A percentile compares a stretch with the other conserved stretches of the same genome.
phyloP scores from a whole-genome alignment of 1,140 invertebrate genomes.

The Drosophila ogumai region DNA sequence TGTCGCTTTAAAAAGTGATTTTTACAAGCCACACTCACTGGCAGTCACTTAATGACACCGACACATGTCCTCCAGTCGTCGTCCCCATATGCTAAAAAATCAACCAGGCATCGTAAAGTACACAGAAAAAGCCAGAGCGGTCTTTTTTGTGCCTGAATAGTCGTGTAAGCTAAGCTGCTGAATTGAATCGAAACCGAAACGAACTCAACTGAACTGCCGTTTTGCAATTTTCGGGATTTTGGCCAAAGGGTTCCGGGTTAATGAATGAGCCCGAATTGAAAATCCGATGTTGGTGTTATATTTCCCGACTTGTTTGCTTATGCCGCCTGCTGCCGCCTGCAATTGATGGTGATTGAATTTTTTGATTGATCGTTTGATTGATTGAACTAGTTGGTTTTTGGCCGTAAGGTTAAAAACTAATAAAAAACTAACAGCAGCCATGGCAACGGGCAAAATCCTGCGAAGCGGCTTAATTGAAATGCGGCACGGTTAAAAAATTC shows the following conservation, averaged over 20 bases:
- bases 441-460: slow-evolving; percentile 21
- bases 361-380: slow-evolving; percentile 81
- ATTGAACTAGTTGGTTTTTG: slow-evolving; percentile 59
- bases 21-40: slow-evolving; percentile 54
- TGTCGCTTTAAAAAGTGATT: slow-evolving; percentile 81
- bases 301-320: slow-evolving; percentile 30
- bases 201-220: slow-evolving; percentile 44
- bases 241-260: slow-evolving; percentile 66
- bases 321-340: slow-evolving; percentile 34
- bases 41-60: slow-evolving; percentile 29
- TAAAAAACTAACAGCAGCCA: slow-evolving; percentile 53
- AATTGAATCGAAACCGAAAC: slow-evolving; percentile 9
- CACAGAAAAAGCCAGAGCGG: slow-evolving; percentile 22
- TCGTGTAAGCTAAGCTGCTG: slow-evolving; percentile 39
- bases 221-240: slow-evolving; percentile 64
- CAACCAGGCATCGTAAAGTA: slow-evolving; percentile 45
- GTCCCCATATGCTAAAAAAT: slow-evolving; percentile 28
- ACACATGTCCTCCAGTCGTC: slow-evolving; percentile 33
- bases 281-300: slow-evolving; percentile 21
- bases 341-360: slow-evolving; percentile 79
- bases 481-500: slow-evolving; percentile 54
- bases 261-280: slow-evolving; percentile 64
- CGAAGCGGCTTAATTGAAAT: slow-evolving; percentile 72
- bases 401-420: slow-evolving; percentile 73
- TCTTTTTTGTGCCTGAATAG: slow-evolving; percentile 25